Base-by-base conservation (phyloP, 1,140 invertebrate species). In the Drosophila parvula region DNA sequence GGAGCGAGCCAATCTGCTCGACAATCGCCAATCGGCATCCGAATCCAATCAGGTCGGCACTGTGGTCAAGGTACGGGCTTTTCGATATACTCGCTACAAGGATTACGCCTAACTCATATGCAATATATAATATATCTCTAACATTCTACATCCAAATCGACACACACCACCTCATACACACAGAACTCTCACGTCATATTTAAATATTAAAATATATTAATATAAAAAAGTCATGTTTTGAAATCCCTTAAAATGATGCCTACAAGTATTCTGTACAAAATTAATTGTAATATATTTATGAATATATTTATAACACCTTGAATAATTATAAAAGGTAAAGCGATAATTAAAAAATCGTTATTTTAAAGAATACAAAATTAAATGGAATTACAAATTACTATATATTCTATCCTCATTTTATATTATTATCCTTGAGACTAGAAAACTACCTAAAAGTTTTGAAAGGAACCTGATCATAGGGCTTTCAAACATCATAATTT, bases 11-110 rank as follows among this genome's bases (percentile, higher is more conserved):
- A 91, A 90, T 83, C 90, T 93, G 68, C 93, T 94, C 83, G 94
- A 94, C 69, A 94, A 95, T 79, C 94, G 94, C 16, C 94, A 94
- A 74, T 93, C 93, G 91, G 93, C 93, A 92, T 81, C 84, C 67
- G 93, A 93, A 50, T 94, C 94, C 64, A 94, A 94, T 78, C 94
- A 96, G 91, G 96, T 97, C 92, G 96, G 95, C 91, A 97, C 96
- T 78, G 95, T 97, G 88, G 96, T 97, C 93, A 97, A 96, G 95
- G 96, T 97, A 93, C 63, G 91, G 91, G 90, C 89, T 73, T 34
- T 74, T 83, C 59, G 76, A 74, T 74, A 67, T 85, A 83, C 91
- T 92, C 91, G 90, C 86, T 71, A 55, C 67, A 92, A 89, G 88
- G 81, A 90, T 90, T 79, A 47, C 27, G 27, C 10, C 28, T 18